These are phyloP conservation scores for Dicyrtomina minuta DNA, from an alignment of 2,888 invertebrate genomes.

Conservation along the genomic window DNA sequence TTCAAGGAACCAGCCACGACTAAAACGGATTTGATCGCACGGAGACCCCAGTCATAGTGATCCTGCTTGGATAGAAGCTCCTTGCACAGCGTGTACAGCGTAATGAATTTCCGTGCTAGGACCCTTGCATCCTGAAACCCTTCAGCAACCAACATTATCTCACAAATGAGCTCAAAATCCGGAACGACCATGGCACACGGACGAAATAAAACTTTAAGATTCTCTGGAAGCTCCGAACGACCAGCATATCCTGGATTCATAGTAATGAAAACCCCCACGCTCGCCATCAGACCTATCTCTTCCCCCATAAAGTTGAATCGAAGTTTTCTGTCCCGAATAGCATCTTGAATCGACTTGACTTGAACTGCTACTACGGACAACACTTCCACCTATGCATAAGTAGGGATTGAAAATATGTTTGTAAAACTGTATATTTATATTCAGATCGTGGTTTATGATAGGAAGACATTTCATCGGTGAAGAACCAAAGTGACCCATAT, in stretches of 20 bases:
- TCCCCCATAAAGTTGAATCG: slow-evolving; percentile 94
- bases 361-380: slow-evolving; percentile 93
- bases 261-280: slow-evolving; percentile 92
- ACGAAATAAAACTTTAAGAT: slow-evolving; percentile 63
- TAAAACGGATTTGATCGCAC: slow-evolving; percentile 93
- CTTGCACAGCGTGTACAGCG: slow-evolving; percentile 89
- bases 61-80: slow-evolving; percentile 82
- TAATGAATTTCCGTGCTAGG: slow-evolving; percentile 91
- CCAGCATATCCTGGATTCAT: slow-evolving; percentile 99
- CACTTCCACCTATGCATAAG: slow-evolving; percentile 95
- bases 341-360: slow-evolving; percentile 59
- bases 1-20: slow-evolving; percentile 94
- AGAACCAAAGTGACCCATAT: no score
- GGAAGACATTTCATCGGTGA: no score
- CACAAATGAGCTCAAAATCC: slow-evolving; percentile 94
- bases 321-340: slow-evolving; percentile 77
- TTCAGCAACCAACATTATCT: slow-evolving; percentile 95
- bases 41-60: slow-evolving; percentile 95
- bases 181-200: slow-evolving; percentile 99
- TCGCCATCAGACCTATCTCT: slow-evolving; percentile 72
- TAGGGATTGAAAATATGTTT: no score
- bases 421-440: no score
- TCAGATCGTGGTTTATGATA: no score
- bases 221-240: slow-evolving; percentile 81
- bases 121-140: slow-evolving; percentile 94